Evolutionary conservation across 2,888 invertebrate genomes (phyloP), one percentile per base, ranked within the genome.

Genomic region (Malthinus seriepunctatus): DNA sequence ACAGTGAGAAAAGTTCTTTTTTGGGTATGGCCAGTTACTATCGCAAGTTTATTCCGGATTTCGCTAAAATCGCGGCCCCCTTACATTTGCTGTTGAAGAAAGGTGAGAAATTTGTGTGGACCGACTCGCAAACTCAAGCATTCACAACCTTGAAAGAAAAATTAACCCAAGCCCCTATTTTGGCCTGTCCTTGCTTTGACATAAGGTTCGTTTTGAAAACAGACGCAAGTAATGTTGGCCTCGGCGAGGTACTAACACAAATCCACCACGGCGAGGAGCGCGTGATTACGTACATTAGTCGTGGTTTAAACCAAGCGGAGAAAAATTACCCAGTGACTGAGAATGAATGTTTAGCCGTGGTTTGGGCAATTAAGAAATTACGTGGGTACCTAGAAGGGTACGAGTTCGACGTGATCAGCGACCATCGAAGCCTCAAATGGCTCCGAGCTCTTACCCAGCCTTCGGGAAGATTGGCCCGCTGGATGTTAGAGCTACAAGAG

Each of bases 301-400:
- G 5, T 11, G 8, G 12, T 11, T 8, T 39, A 12, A 39, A 9
- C 12, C 5, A 3, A 3, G 39, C 39, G 5, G 39, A 39, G 39
- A 39, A 4, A 8, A 7, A 39, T n/a, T 50, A 50, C 23, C 31
- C 39, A 7, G 32, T 31, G 7, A 38, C 23, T 7, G 42, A 73
- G 47, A 65, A 67, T 44, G 67, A 71, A 48, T 67, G 68, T 42
- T 37, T 69, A 35, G 69, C 71, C 4, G 60, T 72, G 1, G 63
- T 71, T 1, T 70, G 63, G 56, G 67, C 63, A 9, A 60, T 70
- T 4, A 46, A 63, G 35, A 71, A 69, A 49, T 63, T 68, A 59
- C 38, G 58, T 52, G 42, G 51, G 4, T 68, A 66, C 38, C 23
- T 68, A n/a, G 65, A 66, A 51, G 68, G 65, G 1, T 68, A 66